phyloP scores from a whole-genome alignment of 2,113 vertebrate species.

The Pollimyrus isidori region DNA sequence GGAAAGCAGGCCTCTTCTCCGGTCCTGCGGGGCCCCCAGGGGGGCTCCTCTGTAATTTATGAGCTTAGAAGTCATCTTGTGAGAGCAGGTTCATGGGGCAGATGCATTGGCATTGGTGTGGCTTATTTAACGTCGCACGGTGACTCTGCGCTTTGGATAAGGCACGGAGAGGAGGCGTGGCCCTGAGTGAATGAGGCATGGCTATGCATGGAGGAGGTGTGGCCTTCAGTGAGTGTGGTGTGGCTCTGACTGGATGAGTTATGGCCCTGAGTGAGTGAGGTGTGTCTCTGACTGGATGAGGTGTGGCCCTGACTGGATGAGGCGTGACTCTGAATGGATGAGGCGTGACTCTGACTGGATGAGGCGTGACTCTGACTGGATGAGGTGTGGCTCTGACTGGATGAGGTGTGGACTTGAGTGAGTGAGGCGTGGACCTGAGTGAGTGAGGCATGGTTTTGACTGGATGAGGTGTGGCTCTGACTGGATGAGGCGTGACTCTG shows the following conservation, averaged over 20 bases:
- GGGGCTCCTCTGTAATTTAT: not conserved
- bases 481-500: not conserved
- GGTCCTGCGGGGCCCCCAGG: not conserved
- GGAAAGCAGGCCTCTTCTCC: not conserved
- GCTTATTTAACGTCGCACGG: not conserved
- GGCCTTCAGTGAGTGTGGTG: not conserved
- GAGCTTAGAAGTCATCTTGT: not conserved
- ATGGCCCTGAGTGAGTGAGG: not conserved
- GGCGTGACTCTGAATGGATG: fast-evolving
- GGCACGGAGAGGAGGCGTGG: not conserved
- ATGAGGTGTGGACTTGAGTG: too few species aligned
- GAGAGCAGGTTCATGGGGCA: not conserved
- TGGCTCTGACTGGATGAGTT: not conserved
- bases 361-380: too few species aligned
- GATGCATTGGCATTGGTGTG: not conserved
- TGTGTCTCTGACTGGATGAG: too few species aligned
- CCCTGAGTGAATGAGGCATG: not conserved
- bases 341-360: too few species aligned
- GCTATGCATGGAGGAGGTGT: not conserved
- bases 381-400: too few species aligned
- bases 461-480: too few species aligned
- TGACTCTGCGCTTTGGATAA: not conserved
- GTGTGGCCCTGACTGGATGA: too few species aligned
- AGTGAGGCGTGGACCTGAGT: not conserved
- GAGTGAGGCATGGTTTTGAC: not conserved